These are phyloP conservation scores for Nephrotoma guestfalica DNA, from an alignment of 2,888 invertebrate genomes.

Conservation along the genomic window DNA sequence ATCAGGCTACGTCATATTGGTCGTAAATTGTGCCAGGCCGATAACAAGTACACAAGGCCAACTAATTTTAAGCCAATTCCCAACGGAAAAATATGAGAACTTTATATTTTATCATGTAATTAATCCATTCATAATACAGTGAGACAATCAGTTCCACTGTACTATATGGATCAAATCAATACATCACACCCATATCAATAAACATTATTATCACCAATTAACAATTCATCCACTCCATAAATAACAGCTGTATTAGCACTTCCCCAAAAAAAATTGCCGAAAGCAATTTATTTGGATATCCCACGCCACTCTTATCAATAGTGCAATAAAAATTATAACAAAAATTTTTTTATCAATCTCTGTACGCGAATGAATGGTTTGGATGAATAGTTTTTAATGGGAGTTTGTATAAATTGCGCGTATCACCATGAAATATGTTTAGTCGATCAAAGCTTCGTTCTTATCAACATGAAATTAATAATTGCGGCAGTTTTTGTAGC, in stretches of 20 bases:
- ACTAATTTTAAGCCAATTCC: too few relatives aligned
- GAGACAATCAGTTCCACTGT: too few relatives aligned
- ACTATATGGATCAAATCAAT: too few relatives aligned
- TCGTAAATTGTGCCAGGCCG: too few relatives aligned
- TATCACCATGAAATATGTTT: not conserved
- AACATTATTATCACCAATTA: not conserved
- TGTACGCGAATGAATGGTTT: not conserved
- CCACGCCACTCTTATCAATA: not conserved
- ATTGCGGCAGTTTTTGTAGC: not conserved
- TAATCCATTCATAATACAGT: too few relatives aligned
- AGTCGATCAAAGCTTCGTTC: not conserved
- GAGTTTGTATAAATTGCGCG: not conserved
- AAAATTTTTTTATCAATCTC: not conserved
- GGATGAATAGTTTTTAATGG: not conserved
- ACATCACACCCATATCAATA: not conserved
- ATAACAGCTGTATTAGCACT: not conserved
- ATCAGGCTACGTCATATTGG: too few relatives aligned
- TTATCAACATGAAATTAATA: not conserved
- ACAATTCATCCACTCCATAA: not conserved
- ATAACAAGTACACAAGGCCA: too few relatives aligned
- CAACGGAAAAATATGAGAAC: too few relatives aligned
- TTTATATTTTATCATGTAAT: too few relatives aligned
- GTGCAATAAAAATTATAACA: not conserved
- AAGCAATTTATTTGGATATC: not conserved
- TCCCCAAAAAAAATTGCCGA: not conserved